These are phyloP conservation scores for Anagrus nilaparvatae DNA, from an alignment of 1,140 invertebrate species.

Conservation along the genomic window DNA sequence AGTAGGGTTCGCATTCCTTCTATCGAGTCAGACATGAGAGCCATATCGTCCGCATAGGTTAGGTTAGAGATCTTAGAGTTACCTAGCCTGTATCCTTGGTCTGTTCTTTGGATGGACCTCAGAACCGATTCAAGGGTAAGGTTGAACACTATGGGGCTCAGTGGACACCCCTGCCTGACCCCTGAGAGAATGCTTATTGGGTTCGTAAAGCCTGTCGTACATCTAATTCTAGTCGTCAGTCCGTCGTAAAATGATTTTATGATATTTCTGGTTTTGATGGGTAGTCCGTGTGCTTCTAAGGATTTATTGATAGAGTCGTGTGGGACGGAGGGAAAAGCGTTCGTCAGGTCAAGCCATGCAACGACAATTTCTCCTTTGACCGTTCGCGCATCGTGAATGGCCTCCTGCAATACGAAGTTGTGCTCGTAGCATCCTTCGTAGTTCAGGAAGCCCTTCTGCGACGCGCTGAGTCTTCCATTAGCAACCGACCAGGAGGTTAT, in stretches of 20 bases:
- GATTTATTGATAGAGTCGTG: constrained; percentile 20
- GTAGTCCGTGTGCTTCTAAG: constrained; percentile 10
- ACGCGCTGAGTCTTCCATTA: constrained; percentile 13
- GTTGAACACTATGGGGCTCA: constrained; percentile 11
- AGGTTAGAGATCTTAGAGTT: neutral
- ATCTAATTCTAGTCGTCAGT: constrained; percentile 1
- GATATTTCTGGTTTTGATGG: constrained; percentile 10
- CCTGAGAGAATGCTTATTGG: constrained; percentile 11
- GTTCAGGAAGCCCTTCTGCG: constrained; percentile 27
- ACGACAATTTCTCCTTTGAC: constrained; percentile 17
- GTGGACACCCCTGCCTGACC: constrained; percentile 15
- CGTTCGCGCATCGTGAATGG: constrained; percentile 16
- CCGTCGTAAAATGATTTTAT: constrained; percentile 11
- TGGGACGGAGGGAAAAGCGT: constrained; percentile 28
- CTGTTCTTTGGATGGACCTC: neutral
- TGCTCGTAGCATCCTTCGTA: constrained; percentile 32
- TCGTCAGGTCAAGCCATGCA: constrained; percentile 26
- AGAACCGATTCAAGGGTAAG: constrained; percentile 7
- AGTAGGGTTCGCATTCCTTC: constrained; percentile 12
- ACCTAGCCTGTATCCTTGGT: neutral
- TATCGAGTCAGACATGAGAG: neutral
- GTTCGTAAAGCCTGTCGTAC: neutral
- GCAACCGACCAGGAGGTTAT: constrained; percentile 13
- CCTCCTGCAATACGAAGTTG: constrained; percentile 26
- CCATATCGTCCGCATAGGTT: constrained; percentile 20